Evolutionary conservation across 2,113 vertebrate species (phyloP), one percentile per base, ranked within the genome.

Genomic region (Otus sunia): DNA sequence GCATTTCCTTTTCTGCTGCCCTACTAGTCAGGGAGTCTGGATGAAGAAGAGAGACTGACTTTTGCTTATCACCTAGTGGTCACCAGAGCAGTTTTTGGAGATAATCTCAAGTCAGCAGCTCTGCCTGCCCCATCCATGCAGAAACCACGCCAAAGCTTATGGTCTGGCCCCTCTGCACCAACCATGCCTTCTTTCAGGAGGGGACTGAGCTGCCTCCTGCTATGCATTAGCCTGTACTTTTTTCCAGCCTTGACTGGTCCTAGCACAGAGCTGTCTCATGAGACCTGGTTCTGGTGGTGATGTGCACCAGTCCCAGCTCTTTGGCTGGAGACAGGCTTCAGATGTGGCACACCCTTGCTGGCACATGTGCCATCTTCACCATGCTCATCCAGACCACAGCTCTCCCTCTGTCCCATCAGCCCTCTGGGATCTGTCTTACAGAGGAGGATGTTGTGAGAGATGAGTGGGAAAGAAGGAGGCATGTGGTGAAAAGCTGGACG

Each of bases 151-250:
- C 32, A 41, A 41, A 27, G 8, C 39, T 34, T 73, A 29, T 75
- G 62, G 16, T 45, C 39, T 50, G 45, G 29, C 5, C 25, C 10
- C 10, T 64, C 30, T 86, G 32, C 43, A 29, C 6, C 59, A 68
- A 37, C 37, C 43, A 2, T 39, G 43, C 32, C 32, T n/a, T n/a
- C 81, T 56, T 62, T 60, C 67, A 66, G 76, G 36, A 66, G 34
- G 23, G n/a, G 36, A 52, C 32, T 5, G 26, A 12, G 50, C 60
- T 78, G 43, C 27, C 39, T 82, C 49, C 49, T 62, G 60, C 3
- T 23, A 6, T 1, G 2, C 2, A 6, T 56, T 19, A 32, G 8
- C 11, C 49, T 2, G 1, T 16, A 14, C 32, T 89, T 68, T 64
- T 25, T 20, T 82, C 14, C 30, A 73, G 15, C 43, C 53, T 53